Evolutionary conservation across 2,888 invertebrate genomes (phyloP), one percentile per base, ranked within the genome.

Genomic region (Hydrotaea diabolus): DNA sequence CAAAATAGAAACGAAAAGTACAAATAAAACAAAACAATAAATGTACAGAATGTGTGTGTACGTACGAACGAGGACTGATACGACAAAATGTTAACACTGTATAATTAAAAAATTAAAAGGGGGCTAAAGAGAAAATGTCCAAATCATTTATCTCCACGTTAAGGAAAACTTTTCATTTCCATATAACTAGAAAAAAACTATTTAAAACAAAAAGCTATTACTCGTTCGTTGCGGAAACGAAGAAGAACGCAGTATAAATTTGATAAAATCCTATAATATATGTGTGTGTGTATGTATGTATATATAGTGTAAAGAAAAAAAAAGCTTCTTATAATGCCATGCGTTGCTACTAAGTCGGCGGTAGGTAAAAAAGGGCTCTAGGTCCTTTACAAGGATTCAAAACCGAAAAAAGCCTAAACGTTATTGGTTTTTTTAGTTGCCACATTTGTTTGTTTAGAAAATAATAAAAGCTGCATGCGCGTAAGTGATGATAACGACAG

Each of bases 251-350:
- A 46, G 39, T 46, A 46, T 69, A 66, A 69, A 36, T 57, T 69
- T 69, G 46, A 79, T 57, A 66, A 71, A 80, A 71, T 31, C 49
- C 78, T 81, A 69, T 21, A 81, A 73, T 78, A 64, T 78, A 53
- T 46, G 75, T 71, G 62, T 66, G 74, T 46, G 66, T 69, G 75
- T 62, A 77, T 39, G 69, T 59, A 62, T 72, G 57, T 66, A 80
- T 36, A 71, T n/a, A n/a, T n/a, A n/a, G n/a, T n/a, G 39, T 78
- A 26, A 62, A 46, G 53, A 36, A 13, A 64, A 72, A 64, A 77
- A 80, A 79, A 79, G 76, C 76, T 71, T 77, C 53, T 73, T 57
- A 82, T 80, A 85, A 85, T 82, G 85, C 79, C 85, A 82, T 80
- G 82, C 82, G 78, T 82, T 85, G 85, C 82, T 85, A 82, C 49